Evolutionary conservation across 1,140 invertebrate genomes (phyloP).

Genomic region (Hormaphis cornu): DNA sequence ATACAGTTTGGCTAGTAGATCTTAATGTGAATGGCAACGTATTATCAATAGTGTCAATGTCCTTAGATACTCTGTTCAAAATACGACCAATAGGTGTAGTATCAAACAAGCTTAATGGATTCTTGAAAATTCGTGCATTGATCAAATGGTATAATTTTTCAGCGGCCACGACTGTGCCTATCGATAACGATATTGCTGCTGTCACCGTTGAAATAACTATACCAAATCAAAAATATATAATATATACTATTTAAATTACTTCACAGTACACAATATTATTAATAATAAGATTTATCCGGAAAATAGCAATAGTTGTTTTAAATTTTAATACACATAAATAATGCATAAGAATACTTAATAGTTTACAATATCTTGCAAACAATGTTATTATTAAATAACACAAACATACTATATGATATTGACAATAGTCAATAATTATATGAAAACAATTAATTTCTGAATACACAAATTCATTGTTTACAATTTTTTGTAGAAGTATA

Average conservation of each 20-base stretch:
- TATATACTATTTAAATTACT: background rate
- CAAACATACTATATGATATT: background rate
- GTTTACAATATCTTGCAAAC: too few species aligned
- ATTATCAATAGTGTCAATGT: slow-evolving; percentile 60
- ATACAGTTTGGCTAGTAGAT: slow-evolving; percentile 12
- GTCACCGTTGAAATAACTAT: slow-evolving; percentile 29
- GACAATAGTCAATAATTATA: background rate
- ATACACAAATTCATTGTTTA: too few species aligned
- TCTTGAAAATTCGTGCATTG: slow-evolving; percentile 61
- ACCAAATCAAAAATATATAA: slow-evolving; percentile 23
- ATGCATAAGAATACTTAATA: too few species aligned
- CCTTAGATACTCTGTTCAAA: slow-evolving; percentile 67
- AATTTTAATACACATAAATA: too few species aligned
- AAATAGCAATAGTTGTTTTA: too few species aligned
- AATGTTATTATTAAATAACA: too few species aligned
- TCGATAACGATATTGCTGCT: slow-evolving; percentile 31
- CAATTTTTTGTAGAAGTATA: too few species aligned
- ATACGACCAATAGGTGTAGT: slow-evolving; percentile 78
- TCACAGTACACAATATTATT: background rate
- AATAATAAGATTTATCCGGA: background rate
- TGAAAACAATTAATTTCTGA: background rate
- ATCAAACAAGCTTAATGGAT: slow-evolving; percentile 75
- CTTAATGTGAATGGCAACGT: slow-evolving; percentile 50
- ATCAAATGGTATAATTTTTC: slow-evolving; percentile 62
- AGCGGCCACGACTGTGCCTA: slow-evolving; percentile 52